These are phyloP conservation scores for Sylvilagus floridanus DNA, from an alignment of 2,797 vertebrate species.

Conservation along the genomic window DNA sequence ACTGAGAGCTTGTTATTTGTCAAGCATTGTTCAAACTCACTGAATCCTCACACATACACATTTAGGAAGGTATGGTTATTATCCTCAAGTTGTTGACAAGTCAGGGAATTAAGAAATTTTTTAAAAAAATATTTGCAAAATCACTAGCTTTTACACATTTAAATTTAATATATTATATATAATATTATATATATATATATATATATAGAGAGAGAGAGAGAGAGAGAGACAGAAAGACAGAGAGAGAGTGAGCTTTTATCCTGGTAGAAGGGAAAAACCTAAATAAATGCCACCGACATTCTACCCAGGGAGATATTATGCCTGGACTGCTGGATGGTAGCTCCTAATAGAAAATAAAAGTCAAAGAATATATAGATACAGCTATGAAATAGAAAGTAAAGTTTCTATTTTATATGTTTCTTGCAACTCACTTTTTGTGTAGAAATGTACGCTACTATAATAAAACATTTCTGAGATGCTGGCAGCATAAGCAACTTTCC, in stretches of 20 bases:
- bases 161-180: neutral
- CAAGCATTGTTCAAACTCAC: neutral
- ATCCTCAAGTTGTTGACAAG: neutral
- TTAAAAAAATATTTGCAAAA: neutral
- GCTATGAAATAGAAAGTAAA: neutral
- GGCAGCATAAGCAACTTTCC: neutral
- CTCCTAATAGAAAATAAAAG: neutral
- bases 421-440: neutral
- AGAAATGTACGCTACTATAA: neutral
- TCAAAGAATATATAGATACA: neutral
- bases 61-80: neutral
- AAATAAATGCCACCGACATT: neutral
- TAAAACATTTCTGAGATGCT: slow-evolving; percentile 4
- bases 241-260: neutral
- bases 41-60: neutral
- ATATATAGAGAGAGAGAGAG: too few relatives aligned
- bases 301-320: neutral
- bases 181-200: too few relatives aligned
- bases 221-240: too few relatives aligned
- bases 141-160: neutral
- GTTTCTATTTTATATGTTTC: neutral
- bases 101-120: neutral
- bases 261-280: neutral
- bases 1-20: neutral
- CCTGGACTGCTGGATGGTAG: neutral